phyloP scores from a whole-genome alignment of 2,888 invertebrate genomes.

The Drosophila tanythrix region DNA sequence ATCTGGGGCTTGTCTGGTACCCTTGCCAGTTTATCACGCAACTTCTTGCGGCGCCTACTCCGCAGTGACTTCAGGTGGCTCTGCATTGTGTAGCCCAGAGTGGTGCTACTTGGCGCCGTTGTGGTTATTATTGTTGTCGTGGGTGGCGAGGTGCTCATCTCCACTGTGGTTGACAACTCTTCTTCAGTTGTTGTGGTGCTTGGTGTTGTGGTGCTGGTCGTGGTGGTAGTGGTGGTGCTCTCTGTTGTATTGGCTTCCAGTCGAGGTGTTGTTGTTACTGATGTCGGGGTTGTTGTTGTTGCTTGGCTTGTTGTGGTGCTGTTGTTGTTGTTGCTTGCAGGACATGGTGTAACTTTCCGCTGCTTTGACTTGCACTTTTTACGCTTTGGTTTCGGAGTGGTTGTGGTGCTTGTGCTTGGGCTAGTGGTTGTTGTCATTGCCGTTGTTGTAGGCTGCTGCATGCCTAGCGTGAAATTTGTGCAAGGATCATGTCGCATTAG shows the following conservation, averaged over 20 bases:
- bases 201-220: neutral
- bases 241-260: constrained; percentile 1
- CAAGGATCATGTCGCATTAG: constrained; percentile 60
- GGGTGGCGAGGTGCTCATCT: neutral
- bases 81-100: neutral
- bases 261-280: constrained; percentile 1
- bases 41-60: constrained; percentile 6
- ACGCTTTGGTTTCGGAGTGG: constrained; percentile 9
- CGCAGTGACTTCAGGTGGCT: constrained; percentile 31
- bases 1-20: constrained; percentile 64
- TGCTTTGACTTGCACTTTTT: constrained; percentile 38
- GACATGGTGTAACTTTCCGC: neutral
- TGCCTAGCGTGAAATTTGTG: constrained; percentile 49
- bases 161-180: constrained; percentile 8
- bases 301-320: constrained; percentile 10
- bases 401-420: neutral
- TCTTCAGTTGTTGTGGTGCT: constrained; percentile 20
- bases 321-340: neutral
- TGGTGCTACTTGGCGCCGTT: neutral
- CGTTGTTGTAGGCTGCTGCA: neutral
- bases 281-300: constrained; percentile 3
- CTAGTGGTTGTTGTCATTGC: neutral
- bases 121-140: constrained; percentile 6
- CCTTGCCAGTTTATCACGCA: constrained; percentile 2
- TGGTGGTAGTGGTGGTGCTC: neutral